Percentiles rank a stretch among this genome's conserved stretches.
Conservation (phyloP, 2,888 invertebrate species). For the Leptinotarsa juncta region DNA sequence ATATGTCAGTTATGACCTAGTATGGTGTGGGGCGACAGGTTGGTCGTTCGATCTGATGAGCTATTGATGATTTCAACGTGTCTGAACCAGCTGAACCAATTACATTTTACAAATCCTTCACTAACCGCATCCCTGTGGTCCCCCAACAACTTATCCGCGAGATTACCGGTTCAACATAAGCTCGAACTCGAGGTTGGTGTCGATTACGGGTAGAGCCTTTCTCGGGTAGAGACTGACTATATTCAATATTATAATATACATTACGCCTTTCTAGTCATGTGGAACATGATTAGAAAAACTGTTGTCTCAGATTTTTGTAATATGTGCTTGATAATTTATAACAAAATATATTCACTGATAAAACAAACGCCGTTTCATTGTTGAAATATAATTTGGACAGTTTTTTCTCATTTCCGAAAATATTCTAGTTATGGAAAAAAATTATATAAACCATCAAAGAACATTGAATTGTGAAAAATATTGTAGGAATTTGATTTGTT, state of each 20-base stretch:
- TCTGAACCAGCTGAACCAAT: conserved; percentile 75
- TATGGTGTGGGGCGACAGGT: conserved; percentile 35
- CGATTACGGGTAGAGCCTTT: conserved; percentile 12
- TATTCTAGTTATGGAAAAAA: no score
- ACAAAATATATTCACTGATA: no score
- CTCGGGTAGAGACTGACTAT: neutral
- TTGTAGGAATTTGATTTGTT: no score
- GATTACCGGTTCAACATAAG: conserved; percentile 49
- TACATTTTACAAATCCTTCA: conserved; percentile 68
- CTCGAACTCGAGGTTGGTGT: conserved; percentile 29
- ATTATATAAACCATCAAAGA: no score
- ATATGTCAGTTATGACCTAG: conserved; percentile 13
- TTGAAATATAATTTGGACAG: no score
- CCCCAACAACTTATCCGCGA: conserved; percentile 49
- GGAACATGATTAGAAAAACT: neutral
- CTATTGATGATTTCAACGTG: conserved; percentile 73
- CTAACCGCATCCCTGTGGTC: conserved; percentile 51
- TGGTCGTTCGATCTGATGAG: conserved; percentile 66
- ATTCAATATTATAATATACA: neutral
- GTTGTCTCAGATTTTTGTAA: no score
- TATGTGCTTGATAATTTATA: no score
- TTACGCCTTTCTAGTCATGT: neutral
- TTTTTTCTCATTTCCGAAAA: no score
- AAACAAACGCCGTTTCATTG: no score
- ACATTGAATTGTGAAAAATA: no score